Evolutionary conservation across 2,113 vertebrate species (phyloP), one percentile per base, ranked within the genome.

Genomic region (Monarcha castaneiventris): DNA sequence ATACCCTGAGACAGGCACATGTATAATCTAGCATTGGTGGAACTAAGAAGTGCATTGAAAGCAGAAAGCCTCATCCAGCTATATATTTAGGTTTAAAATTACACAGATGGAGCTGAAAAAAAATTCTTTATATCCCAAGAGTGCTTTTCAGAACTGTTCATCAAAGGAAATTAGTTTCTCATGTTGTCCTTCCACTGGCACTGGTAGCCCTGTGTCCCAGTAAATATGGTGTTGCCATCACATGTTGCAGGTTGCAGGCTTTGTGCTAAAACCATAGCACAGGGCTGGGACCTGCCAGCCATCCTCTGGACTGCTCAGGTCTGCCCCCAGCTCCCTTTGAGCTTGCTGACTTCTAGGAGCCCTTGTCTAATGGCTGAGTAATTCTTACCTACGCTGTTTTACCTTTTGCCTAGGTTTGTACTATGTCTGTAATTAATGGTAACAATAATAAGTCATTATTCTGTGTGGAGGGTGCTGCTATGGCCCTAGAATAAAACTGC

Each of bases 11-110:
- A 48, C 4, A 61, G 12, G 29, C 22, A 21, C 0, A 0, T 13
- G 13, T 35, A 3, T 43, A 26, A 37, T 46, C 19, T 25, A 37
- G 10, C 0, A 0, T 1, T 72, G 25, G 17, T 17, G 37, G 37
- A 49, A 25, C 14, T 18, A 7, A 13, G 22, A 37, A 75, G 14
- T 13, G 11, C 43, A 30, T 8, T 49, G 71, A 54, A 83, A 83
- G 26, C 67, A 67, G 43, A 11, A 67, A 23, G 12, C 32, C 19
- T 58, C 48, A 49, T 52, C 25, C 56, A 75, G 37, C 12, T 39
- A 5, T 41, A 7, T 27, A 29, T 35, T 71, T 59, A 11, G 29
- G 11, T 49, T 87, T 54, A 32, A 76, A 83, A 73, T 73, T 10
- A 46, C 20, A 46, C 10, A n/a, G 6, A 3, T 19, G 18, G 52